Percentiles rank a stretch among this genome's conserved stretches.
Evolutionary conservation across 2,113 vertebrate species (phyloP).

Genomic region (Globicephala melas): DNA sequence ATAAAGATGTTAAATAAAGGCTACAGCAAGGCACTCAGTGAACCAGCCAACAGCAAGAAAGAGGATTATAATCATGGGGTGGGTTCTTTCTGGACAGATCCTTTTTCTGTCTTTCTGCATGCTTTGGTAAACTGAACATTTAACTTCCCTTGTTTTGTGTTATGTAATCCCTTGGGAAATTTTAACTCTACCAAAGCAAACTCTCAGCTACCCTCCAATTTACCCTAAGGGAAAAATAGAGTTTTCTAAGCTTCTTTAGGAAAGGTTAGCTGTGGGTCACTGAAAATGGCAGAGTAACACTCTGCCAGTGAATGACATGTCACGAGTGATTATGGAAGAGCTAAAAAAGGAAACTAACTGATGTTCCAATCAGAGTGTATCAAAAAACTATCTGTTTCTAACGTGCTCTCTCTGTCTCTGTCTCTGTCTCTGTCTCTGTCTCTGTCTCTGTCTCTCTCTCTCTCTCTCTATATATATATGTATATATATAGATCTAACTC

Average conservation of each 20-base stretch:
- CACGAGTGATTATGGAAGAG: conserved; percentile 71
- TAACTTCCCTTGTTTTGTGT: conserved; percentile 59
- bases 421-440: too few species aligned
- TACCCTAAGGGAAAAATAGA: conserved; percentile 56
- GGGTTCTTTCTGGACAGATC: not conserved
- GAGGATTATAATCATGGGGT: not conserved
- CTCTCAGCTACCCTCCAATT: not conserved
- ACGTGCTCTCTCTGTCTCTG: not conserved
- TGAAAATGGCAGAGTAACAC: conserved; percentile 68
- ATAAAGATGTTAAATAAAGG: not conserved
- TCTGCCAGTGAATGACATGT: conserved; percentile 71
- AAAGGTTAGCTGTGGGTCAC: conserved; percentile 68
- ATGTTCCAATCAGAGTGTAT: conserved; percentile 61
- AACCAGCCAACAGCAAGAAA: not conserved
- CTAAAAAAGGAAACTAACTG: conserved; percentile 70
- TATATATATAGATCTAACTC: conserved; percentile 1
- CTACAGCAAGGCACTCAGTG: not conserved
- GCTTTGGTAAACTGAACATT: conserved; percentile 4
- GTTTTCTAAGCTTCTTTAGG: conserved; percentile 73
- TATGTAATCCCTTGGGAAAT: conserved; percentile 48
- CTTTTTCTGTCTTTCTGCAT: not conserved
- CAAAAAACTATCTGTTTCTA: conserved; percentile 72
- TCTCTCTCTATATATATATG: not conserved
- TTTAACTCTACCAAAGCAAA: conserved; percentile 58
- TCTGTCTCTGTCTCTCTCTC: too few species aligned